phyloP scores from a whole-genome alignment of 2,888 invertebrate species.

The Ditula angustiorana region DNA sequence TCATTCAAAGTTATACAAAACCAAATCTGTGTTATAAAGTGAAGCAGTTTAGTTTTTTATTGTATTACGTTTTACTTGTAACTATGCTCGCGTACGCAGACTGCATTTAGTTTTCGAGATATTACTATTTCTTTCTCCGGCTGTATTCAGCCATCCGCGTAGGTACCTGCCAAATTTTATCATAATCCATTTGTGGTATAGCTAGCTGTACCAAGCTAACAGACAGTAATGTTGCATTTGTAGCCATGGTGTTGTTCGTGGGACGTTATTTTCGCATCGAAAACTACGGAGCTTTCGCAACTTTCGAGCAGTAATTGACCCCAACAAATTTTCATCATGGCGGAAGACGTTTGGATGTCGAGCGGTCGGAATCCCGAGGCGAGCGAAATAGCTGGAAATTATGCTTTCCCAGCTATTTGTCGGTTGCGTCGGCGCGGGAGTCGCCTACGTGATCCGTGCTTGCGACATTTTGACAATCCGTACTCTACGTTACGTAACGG shows the following conservation, averaged over 20 bases:
- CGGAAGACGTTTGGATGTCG: slow-evolving; percentile 29
- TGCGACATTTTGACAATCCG: slow-evolving; percentile 78
- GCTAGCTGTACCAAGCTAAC: too few relatives aligned
- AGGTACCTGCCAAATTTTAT: too few relatives aligned
- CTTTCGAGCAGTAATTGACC: not conserved
- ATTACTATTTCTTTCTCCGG: too few relatives aligned
- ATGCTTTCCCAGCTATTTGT: slow-evolving; percentile 65
- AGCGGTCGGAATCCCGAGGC: slow-evolving; percentile 58
- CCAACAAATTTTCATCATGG: slow-evolving; percentile 28
- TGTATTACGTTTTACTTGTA: too few relatives aligned
- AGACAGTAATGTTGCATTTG: too few relatives aligned
- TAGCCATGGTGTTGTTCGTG: too few relatives aligned
- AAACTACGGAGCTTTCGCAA: not conserved
- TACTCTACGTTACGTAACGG: slow-evolving; percentile 63
- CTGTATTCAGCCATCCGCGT: too few relatives aligned
- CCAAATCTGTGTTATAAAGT: not conserved
- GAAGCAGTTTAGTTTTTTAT: not conserved
- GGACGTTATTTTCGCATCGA: not conserved
- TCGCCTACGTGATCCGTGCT: slow-evolving; percentile 69
- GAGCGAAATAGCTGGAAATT: slow-evolving; percentile 56
- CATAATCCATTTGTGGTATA: too few relatives aligned
- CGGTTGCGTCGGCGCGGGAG: slow-evolving; percentile 56
- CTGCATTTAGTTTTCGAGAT: too few relatives aligned
- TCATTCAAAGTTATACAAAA: slow-evolving; percentile 10
- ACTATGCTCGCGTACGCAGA: too few relatives aligned